Conservation (phyloP, 2,797 vertebrate genomes). For the Hozukius guyotensis region DNA sequence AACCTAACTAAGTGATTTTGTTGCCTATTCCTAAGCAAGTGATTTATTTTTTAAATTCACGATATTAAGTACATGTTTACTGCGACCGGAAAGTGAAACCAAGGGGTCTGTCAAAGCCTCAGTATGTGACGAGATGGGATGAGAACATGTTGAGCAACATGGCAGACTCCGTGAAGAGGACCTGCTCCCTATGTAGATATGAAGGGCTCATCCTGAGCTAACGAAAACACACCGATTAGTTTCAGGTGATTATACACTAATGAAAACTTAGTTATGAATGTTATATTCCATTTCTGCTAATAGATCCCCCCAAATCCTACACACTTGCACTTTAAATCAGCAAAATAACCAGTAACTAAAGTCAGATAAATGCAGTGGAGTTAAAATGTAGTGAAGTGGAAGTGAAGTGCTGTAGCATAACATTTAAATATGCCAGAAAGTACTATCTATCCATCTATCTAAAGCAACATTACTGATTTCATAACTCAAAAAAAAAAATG, state of each 20-base stretch:
- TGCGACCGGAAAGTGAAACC: not conserved
- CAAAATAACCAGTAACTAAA: not conserved
- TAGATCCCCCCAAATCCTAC: not conserved
- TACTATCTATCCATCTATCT: not conserved
- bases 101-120: not conserved
- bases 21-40: too few relatives aligned
- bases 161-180: too few relatives aligned
- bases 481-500: not conserved
- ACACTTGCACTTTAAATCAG: not conserved
- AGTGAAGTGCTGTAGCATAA: not conserved
- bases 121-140: not conserved
- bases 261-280: not conserved
- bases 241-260: not conserved
- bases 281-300: not conserved
- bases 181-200: not conserved
- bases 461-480: not conserved
- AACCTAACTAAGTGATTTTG: too few relatives aligned
- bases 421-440: not conserved
- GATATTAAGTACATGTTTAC: not conserved
- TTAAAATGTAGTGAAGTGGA: not conserved
- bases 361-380: not conserved
- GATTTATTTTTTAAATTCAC: not conserved
- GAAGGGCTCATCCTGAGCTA: too few relatives aligned
- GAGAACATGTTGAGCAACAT: not conserved
- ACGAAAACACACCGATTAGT: not conserved